Conservation (phyloP, 2,888 invertebrate genomes). For the Torymus aiolomorphi region DNA sequence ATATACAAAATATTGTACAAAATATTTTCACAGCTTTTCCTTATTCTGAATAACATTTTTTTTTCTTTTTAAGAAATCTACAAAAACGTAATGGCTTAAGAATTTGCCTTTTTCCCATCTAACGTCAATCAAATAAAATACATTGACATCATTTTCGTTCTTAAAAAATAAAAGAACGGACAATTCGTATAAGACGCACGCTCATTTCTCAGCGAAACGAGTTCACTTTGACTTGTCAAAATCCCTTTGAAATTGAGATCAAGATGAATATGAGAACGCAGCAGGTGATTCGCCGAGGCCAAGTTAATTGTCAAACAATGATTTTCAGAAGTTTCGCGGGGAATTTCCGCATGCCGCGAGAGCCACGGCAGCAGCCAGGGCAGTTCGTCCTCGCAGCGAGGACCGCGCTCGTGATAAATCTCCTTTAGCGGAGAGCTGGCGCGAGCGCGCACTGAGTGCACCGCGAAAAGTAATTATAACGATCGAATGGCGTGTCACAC, state of each 20-base stretch:
- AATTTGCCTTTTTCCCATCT: too few relatives aligned
- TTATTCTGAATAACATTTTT: too few relatives aligned
- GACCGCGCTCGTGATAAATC: constrained; percentile 34
- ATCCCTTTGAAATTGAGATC: constrained; percentile 33
- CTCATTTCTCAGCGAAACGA: constrained; percentile 11
- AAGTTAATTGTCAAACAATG: constrained; percentile 52
- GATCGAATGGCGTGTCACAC: constrained; percentile 51
- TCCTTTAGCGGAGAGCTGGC: constrained; percentile 25
- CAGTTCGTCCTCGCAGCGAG: background rate
- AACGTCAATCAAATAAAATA: too few relatives aligned
- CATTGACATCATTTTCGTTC: too few relatives aligned
- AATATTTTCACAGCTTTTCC: too few relatives aligned
- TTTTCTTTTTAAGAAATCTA: too few relatives aligned
- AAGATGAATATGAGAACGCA: constrained; percentile 41
- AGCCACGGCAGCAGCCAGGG: too few relatives aligned
- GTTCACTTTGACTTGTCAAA: constrained; percentile 21
- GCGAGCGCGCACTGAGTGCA: background rate
- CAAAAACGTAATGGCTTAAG: too few relatives aligned
- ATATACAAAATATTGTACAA: too few relatives aligned
- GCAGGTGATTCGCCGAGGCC: constrained; percentile 37
- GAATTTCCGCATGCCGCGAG: constrained; percentile 36
- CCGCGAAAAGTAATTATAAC: constrained; percentile 52
- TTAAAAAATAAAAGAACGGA: too few relatives aligned
- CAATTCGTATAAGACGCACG: background rate
- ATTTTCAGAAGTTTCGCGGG: constrained; percentile 44